Percentiles rank a stretch among this genome's conserved stretches.
Evolutionary conservation across 2,888 invertebrate genomes (phyloP).

Genomic region (Synergus umbraculus): DNA sequence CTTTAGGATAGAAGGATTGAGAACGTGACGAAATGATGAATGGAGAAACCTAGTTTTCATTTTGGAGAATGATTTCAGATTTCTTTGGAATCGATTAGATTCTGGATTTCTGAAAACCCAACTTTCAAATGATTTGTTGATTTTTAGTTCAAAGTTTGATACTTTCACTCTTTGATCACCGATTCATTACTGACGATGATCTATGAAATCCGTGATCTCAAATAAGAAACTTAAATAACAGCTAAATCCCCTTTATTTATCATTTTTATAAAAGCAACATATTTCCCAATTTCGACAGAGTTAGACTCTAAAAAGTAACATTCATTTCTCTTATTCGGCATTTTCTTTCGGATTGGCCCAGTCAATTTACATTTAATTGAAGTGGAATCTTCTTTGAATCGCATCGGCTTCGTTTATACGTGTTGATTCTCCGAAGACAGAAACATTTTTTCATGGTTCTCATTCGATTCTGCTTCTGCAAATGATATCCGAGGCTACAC

Average conservation of each 20-base stretch:
- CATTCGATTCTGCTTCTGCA: slow-evolving; percentile 21
- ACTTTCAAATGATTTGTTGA: not conserved
- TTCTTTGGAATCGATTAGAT: not conserved
- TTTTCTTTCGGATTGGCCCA: slow-evolving; percentile 4
- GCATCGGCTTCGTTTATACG: slow-evolving; percentile 13
- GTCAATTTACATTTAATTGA: slow-evolving; percentile 35
- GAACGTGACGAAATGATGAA: not conserved
- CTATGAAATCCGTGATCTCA: too few relatives aligned
- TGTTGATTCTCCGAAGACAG: slow-evolving; percentile 29
- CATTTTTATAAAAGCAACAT: too few relatives aligned
- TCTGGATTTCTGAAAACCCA: not conserved
- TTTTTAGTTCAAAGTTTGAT: too few relatives aligned
- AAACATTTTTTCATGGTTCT: slow-evolving; percentile 22
- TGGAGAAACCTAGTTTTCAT: not conserved
- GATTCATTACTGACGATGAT: too few relatives aligned
- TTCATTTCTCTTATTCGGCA: not conserved
- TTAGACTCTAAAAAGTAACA: not conserved
- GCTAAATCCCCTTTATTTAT: too few relatives aligned
- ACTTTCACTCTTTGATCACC: too few relatives aligned
- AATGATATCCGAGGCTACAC: slow-evolving; percentile 8
- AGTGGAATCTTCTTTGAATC: slow-evolving; percentile 34
- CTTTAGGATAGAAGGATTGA: not conserved
- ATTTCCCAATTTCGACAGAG: too few relatives aligned
- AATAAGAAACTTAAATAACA: too few relatives aligned
- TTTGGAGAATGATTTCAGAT: not conserved